These are phyloP conservation scores for Halictus ligatus DNA, from an alignment of 2,888 invertebrate genomes.

Conservation along the genomic window DNA sequence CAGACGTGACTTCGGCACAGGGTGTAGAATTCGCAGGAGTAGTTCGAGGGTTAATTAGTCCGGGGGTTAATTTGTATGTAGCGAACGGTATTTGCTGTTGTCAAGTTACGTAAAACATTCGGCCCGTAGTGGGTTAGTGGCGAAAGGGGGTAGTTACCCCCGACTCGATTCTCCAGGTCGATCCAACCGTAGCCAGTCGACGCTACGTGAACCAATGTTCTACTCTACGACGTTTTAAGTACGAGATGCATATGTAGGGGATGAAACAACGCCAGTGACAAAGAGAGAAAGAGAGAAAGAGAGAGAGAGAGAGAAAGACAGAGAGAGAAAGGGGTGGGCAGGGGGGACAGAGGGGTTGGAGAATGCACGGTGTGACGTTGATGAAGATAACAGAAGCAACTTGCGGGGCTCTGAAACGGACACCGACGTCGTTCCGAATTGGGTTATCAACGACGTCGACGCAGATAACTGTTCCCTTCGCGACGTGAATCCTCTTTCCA, in stretches of 20 bases:
- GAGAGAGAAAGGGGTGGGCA: neutral
- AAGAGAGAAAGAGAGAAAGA: neutral
- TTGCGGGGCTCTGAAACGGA: conserved; percentile 48
- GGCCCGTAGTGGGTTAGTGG: neutral
- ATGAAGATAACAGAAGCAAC: conserved; percentile 53
- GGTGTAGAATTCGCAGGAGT: no score
- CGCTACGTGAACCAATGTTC: conserved; percentile 78
- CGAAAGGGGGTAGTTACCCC: neutral
- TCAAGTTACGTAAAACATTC: no score
- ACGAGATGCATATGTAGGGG: conserved; percentile 60
- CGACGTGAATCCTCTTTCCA: conserved; percentile 25
- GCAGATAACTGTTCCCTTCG: conserved; percentile 50
- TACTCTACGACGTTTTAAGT: conserved; percentile 60
- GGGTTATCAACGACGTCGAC: conserved; percentile 51
- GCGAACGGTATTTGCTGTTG: no score
- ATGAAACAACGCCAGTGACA: conserved; percentile 41
- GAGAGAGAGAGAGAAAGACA: neutral
- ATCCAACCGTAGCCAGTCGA: conserved; percentile 56
- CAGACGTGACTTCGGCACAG: no score
- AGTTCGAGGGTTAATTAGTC: no score
- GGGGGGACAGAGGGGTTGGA: neutral
- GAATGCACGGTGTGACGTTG: conserved; percentile 53
- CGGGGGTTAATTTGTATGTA: no score
- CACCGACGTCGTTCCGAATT: conserved; percentile 32
- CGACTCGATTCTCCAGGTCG: conserved; percentile 10